phyloP scores from a whole-genome alignment of 2,113 vertebrate genomes.

The Vimba vimba region DNA sequence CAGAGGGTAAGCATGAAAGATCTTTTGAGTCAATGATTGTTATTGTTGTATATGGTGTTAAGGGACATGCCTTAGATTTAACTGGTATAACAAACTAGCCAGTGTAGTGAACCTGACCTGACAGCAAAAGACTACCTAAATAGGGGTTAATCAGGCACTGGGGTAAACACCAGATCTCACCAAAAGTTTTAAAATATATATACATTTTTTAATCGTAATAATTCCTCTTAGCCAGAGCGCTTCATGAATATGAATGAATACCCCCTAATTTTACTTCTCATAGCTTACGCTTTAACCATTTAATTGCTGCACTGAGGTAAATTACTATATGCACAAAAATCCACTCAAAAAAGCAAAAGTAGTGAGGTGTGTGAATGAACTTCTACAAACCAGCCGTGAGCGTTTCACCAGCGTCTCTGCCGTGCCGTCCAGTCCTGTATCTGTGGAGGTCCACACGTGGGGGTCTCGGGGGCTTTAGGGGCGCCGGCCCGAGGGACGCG shows the following conservation, averaged over 20 bases:
- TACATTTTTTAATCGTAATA: no score
- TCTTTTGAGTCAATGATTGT: no score
- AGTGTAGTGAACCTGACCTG: no score
- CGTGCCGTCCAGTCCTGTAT: constrained; percentile 38
- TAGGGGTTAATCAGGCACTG: no score
- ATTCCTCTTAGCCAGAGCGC: no score
- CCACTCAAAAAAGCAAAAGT: neutral
- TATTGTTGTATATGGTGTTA: no score
- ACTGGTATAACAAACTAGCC: no score
- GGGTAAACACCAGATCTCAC: no score
- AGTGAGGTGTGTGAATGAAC: neutral
- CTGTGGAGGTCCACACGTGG: constrained; percentile 73
- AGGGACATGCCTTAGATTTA: no score
- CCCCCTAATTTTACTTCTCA: neutral
- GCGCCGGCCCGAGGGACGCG: constrained; percentile 72
- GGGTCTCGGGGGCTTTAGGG: constrained; percentile 82
- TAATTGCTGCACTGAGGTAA: neutral
- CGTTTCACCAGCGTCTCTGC: neutral
- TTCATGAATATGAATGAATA: neutral
- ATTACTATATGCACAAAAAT: neutral
- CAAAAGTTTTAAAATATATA: no score
- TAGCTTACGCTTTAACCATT: neutral
- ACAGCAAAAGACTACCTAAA: no score
- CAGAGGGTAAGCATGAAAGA: no score
- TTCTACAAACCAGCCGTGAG: constrained; percentile 11